Evolutionary conservation across 37 sponge, comb jelly and placozoan genomes (phyloP), one percentile per base, ranked within the genome.

Genomic region (Aplysina aerophoba): DNA sequence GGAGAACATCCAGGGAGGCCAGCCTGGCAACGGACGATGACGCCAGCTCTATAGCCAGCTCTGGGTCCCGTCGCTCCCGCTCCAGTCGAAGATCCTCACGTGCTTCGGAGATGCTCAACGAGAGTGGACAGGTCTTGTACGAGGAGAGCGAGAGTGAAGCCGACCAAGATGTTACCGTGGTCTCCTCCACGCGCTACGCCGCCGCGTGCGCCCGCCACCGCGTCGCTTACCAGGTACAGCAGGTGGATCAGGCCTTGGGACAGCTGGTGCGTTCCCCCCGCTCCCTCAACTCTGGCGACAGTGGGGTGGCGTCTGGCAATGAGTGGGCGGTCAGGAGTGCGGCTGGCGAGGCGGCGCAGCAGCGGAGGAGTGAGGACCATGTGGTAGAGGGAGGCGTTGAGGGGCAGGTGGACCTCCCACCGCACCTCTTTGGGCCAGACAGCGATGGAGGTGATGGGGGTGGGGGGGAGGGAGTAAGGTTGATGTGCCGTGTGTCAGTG

Each of bases 71-170:
- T 30, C 0, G 34, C 35, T 69, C 71, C 34, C 17, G 17, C 4
- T 53, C 54, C 25, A 53, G 54, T 22, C 41, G 44, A 15, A 75
- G 78, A 54, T 75, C 78, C 16, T 75, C 78, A 2, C 31, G 78
- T 36, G 44, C 78, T 21, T 75, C 78, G n/a, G 78, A 75, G 4
- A 84, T 92, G 28, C 55, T 92, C 30, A 81, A 92, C 80, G 93
- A 92, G 67, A 92, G 93, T 84, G 93, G 93, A 15, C 93, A 92
- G 28, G 24, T 50, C 1, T n/a, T 75, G 21, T 75, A 53, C 39
- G 78, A 75, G 40, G 78, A 40, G 50, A 75, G 78, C 41, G 78
- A 75, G 54, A 20, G 35, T 6, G 71, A 69, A 6, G 33, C 50
- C 50, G 50, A 69, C 27, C 33, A 69, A 1, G 71, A 31, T 11